These are phyloP conservation scores for Hippocampus guttulatus DNA, from an alignment of 2,113 vertebrate genomes.

Conservation along the genomic window DNA sequence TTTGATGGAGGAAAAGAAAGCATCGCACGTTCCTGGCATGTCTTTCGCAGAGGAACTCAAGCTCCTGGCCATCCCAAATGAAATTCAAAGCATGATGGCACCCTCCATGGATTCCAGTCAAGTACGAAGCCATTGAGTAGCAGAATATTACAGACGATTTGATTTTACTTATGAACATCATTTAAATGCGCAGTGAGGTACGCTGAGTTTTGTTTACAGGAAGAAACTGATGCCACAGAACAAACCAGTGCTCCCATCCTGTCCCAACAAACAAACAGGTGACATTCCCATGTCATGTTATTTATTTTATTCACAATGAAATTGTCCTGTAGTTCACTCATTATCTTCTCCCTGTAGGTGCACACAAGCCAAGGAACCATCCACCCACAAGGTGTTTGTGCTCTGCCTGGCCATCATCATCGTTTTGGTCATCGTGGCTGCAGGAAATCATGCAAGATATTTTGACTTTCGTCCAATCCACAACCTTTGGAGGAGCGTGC, in stretches of 20 bases:
- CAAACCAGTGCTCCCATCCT: neutral
- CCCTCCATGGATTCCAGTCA: slow-evolving; percentile 5
- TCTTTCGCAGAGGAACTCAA: slow-evolving; percentile 56
- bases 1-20: slow-evolving; percentile 15
- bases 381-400: neutral
- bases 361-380: neutral
- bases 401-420: slow-evolving; percentile 17
- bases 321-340: neutral
- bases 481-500: slow-evolving; percentile 11
- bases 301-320: neutral
- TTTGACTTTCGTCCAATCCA: neutral
- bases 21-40: neutral
- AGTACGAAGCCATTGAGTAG: slow-evolving; percentile 14
- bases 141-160: neutral
- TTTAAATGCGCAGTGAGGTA: neutral
- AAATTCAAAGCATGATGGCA: neutral
- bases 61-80: slow-evolving; percentile 18
- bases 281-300: neutral
- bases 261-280: slow-evolving; percentile 26
- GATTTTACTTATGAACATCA: neutral
- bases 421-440: slow-evolving; percentile 13
- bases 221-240: slow-evolving; percentile 22
- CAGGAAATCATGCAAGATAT: neutral
- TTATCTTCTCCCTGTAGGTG: slow-evolving; percentile 13
- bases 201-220: slow-evolving; percentile 29